Evolutionary conservation across 2,888 invertebrate genomes (phyloP).

Genomic region (Mythimna loreyi): DNA sequence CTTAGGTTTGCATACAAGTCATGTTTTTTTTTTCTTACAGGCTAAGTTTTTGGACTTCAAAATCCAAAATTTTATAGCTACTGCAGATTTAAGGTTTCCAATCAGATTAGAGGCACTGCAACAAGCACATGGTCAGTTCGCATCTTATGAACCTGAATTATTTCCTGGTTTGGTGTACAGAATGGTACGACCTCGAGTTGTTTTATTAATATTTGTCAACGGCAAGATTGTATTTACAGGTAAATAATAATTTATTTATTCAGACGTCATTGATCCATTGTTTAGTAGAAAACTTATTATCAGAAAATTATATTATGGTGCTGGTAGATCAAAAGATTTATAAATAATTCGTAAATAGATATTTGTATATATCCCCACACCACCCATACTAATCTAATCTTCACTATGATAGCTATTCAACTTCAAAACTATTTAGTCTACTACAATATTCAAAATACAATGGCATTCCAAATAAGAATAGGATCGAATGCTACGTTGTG

Average conservation of each 20-base stretch:
- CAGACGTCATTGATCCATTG: no score
- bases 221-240: slow-evolving; percentile 99
- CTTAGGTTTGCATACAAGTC: neutral
- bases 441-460: no score
- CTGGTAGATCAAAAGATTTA: no score
- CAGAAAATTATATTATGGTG: no score
- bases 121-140: slow-evolving; percentile 94
- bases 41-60: slow-evolving; percentile 94
- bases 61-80: slow-evolving; percentile 94
- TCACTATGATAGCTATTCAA: neutral
- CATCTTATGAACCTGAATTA: slow-evolving; percentile 99
- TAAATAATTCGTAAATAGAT: neutral
- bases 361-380: neutral
- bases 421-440: no score
- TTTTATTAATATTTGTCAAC: slow-evolving; percentile 99
- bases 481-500: no score
- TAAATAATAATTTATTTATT: slow-evolving; percentile 64
- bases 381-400: neutral
- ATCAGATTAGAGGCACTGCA: slow-evolving; percentile 94
- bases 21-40: slow-evolving; percentile 79
- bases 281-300: no score
- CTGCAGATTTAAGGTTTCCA: slow-evolving; percentile 94
- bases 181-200: slow-evolving; percentile 98
- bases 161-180: slow-evolving; percentile 99
- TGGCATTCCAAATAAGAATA: no score